A percentile compares a stretch with the other conserved stretches of the same genome.
Conservation (phyloP, 2,888 invertebrate genomes). For the Macaria notata region DNA sequence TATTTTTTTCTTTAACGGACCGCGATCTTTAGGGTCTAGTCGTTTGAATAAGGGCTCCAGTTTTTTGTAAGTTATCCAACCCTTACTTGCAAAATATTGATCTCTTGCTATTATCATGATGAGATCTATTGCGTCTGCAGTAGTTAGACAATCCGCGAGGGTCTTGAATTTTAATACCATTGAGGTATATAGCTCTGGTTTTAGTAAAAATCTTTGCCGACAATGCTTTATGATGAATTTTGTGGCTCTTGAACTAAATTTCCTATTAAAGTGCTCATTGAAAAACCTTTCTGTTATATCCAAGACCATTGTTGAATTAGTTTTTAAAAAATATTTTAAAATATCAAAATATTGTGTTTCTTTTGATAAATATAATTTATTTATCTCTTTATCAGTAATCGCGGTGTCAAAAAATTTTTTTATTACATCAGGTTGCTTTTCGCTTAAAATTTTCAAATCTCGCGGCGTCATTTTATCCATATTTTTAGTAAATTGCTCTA, state of each 20-base stretch:
- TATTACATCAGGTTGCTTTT: constrained; percentile 45
- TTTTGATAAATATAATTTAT: background rate
- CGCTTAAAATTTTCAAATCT: constrained; percentile 51
- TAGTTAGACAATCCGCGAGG: constrained; percentile 43
- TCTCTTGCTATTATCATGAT: constrained; percentile 48
- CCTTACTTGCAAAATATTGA: constrained; percentile 38
- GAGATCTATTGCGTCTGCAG: constrained; percentile 49
- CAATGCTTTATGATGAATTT: constrained; percentile 47
- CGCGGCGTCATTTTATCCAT: constrained; percentile 47
- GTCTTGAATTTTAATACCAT: constrained; percentile 48
- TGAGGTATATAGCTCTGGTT: constrained; percentile 51
- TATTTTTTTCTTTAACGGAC: constrained; percentile 47
- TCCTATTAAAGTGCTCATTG: constrained; percentile 18
- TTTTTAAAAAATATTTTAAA: constrained; percentile 48
- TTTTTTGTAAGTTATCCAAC: constrained; percentile 49
- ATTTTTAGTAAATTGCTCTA: constrained; percentile 39
- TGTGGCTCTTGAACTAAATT: constrained; percentile 43
- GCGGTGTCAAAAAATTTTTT: constrained; percentile 46
- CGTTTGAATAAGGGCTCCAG: constrained; percentile 54
- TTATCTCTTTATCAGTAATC: constrained; percentile 34
- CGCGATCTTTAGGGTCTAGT: constrained; percentile 40
- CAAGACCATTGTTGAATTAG: constrained; percentile 44
- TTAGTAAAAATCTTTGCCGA: constrained; percentile 47
- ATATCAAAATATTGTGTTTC: constrained; percentile 43
- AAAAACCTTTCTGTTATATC: constrained; percentile 53